Evolutionary conservation across 2,113 vertebrate genomes (phyloP).

Genomic region (Ia io): DNA sequence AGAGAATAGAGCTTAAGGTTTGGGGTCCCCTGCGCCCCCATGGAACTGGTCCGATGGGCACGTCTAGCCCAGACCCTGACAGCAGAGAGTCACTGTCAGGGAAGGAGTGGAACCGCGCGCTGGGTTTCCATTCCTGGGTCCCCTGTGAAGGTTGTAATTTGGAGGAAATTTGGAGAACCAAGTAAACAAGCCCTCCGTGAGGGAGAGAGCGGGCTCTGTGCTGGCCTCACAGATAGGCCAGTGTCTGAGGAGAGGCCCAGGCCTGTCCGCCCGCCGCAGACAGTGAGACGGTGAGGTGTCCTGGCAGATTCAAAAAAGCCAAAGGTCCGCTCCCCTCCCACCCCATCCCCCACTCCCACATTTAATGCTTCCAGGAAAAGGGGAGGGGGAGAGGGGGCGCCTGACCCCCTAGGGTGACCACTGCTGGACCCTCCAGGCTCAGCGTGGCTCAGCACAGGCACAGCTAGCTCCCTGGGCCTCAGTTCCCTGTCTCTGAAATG

Average conservation of each 20-base stretch:
- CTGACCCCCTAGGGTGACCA: fast-evolving
- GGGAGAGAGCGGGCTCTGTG: constrained; percentile 30
- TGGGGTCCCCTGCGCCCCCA: no score
- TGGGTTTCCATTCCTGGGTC: no score
- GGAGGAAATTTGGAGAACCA: constrained; percentile 64
- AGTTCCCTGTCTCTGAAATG: background rate
- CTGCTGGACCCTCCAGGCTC: background rate
- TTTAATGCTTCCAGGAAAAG: constrained; percentile 17
- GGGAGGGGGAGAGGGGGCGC: background rate
- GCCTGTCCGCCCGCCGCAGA: background rate
- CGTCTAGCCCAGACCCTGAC: background rate
- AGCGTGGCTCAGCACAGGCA: background rate
- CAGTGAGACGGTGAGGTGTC: background rate
- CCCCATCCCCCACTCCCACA: background rate
- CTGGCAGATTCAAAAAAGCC: background rate
- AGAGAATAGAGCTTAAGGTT: background rate
- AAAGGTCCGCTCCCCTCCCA: background rate
- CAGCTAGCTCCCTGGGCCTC: background rate
- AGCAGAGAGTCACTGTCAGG: background rate
- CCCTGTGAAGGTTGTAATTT: constrained; percentile 61
- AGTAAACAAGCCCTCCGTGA: constrained; percentile 42
- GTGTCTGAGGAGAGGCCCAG: constrained; percentile 28
- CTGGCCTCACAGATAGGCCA: constrained; percentile 22
- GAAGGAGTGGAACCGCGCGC: background rate
- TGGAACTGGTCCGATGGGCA: background rate